Evolutionary conservation across 1,140 invertebrate genomes (phyloP), one percentile per base, ranked within the genome.

Genomic region (Helicoverpa armigera): DNA sequence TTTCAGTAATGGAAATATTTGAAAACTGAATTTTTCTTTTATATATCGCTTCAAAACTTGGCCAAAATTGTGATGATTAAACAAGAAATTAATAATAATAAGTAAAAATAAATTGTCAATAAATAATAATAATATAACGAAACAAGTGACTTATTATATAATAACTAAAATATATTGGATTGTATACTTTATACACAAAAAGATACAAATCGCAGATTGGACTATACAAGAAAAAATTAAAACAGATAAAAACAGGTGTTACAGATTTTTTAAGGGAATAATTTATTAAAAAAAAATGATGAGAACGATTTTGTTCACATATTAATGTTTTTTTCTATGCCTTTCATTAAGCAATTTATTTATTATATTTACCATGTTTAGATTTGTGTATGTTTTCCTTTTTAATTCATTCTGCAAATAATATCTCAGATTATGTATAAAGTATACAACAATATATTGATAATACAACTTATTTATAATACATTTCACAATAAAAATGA

Each of bases 101-200:
- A 75, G 35, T 61, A 75, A 75, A 61, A 61, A 60, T 23, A 67
- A 58, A 58, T 11, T 18, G 16, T 75, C 56, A 75, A 75, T 75
- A 75, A 75, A 75, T 75, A 61, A 75, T 16, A 48, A 48, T 43
- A 9, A 43, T 43, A 23, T 50, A 75, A 75, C 73, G 16, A 60
- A 75, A 75, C 73, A 75, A 75, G 51, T 75, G 73, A 75, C 73
- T 75, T 43, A 74, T 43, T 43, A 60, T 16, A 70, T 50, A 53
- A 50, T 58, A 74, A 74, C 35, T 60, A 74, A n/a, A 11, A 58
- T 23, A 58, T 58, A 67, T 67, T 18, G 51, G 3, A 13, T 29
- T 50, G 35, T 35, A 13, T 3, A 11, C 29, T 63, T 63, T 63
- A n/a, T 63, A 58, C 10, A 69, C 18, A 43, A 16, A 16, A 9